Conservation (phyloP, 2,113 vertebrate genomes). For the Tapirus terrestris region DNA sequence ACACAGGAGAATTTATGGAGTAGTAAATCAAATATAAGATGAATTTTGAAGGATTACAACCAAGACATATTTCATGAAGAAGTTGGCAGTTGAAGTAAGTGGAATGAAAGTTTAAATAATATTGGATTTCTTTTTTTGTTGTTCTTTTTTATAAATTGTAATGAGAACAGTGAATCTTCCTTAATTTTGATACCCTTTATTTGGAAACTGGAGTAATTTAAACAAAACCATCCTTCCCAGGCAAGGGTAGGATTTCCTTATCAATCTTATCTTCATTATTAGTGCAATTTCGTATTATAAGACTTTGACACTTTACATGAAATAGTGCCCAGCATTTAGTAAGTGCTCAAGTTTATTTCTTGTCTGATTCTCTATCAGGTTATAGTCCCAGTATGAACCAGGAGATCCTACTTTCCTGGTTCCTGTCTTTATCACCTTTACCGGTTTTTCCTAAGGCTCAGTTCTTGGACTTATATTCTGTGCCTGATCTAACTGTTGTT, state of each 20-base stretch:
- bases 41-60: background rate
- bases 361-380: background rate
- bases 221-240: background rate
- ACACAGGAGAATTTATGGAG: background rate
- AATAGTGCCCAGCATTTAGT: background rate
- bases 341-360: background rate
- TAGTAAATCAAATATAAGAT: background rate
- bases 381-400: background rate
- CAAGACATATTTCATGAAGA: background rate
- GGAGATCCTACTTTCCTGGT: background rate
- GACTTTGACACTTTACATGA: background rate
- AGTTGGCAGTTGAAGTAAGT: background rate
- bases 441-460: background rate
- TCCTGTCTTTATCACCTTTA: background rate
- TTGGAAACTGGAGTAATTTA: background rate
- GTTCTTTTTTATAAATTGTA: background rate
- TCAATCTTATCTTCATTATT: background rate
- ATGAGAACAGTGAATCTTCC: background rate
- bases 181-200: background rate
- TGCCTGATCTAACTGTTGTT: background rate
- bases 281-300: background rate
- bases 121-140: background rate
- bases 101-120: background rate
- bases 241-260: background rate
- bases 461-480: background rate